Conservation (phyloP, 2,888 invertebrate genomes). For the Polyommatus icarus region DNA sequence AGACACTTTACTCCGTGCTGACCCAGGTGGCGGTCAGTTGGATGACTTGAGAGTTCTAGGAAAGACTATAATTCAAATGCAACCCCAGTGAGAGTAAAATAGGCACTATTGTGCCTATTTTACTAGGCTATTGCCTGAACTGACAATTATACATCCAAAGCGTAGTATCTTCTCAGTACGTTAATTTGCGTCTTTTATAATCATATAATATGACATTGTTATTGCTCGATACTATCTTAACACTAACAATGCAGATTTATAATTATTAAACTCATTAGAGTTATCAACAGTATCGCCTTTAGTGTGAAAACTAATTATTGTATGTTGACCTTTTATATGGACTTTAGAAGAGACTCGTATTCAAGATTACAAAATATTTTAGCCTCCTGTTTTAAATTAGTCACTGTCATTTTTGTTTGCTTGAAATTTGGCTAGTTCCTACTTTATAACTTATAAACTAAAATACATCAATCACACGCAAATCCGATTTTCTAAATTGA, state of each 20-base stretch:
- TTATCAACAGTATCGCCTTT: background rate
- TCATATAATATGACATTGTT: background rate
- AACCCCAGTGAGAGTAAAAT: too few relatives aligned
- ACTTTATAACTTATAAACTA: background rate
- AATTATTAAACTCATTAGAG: background rate
- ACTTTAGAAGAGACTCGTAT: background rate
- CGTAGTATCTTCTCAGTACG: background rate
- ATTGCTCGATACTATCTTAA: background rate
- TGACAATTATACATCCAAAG: background rate
- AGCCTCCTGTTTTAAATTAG: background rate
- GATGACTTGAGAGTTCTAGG: too few relatives aligned
- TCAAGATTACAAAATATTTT: background rate
- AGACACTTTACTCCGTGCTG: too few relatives aligned
- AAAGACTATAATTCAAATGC: too few relatives aligned
- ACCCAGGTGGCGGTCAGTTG: too few relatives aligned
- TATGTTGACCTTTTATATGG: background rate
- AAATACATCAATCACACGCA: background rate
- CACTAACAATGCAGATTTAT: background rate
- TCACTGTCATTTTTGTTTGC: background rate
- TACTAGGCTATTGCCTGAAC: background rate
- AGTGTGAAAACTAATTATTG: background rate
- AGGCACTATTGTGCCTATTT: too few relatives aligned
- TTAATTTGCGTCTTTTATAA: constrained; percentile 3
- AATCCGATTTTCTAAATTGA: background rate
- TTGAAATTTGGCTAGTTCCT: background rate